Evolutionary conservation across 2,888 invertebrate genomes (phyloP).

Genomic region (Bursaphelenchus okinawaensis): DNA sequence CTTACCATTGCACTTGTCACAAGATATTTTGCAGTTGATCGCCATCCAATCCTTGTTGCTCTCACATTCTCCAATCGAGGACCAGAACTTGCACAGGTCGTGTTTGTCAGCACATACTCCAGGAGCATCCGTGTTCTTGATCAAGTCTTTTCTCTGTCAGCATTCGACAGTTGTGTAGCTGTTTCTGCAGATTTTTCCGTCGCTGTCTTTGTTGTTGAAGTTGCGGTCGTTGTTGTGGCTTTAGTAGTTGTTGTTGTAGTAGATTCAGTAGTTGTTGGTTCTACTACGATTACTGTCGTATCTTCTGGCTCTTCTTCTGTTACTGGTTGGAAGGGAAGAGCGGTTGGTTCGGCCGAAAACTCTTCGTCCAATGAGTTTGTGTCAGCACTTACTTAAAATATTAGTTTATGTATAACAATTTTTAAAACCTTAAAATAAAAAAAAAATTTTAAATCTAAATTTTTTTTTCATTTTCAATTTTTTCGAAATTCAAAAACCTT

Average conservation of each 20-base stretch:
- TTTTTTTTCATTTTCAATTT: no score
- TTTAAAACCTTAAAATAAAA: no score
- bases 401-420: no score
- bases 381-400: no score
- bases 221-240: neutral
- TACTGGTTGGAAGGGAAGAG: neutral
- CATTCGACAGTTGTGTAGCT: neutral
- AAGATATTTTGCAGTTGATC: conserved; percentile 50
- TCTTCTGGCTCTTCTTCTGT: neutral
- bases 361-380: neutral
- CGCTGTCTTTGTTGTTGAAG: neutral
- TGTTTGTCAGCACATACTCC: conserved; percentile 45
- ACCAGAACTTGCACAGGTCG: conserved; percentile 58
- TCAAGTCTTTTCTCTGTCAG: neutral
- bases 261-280: neutral
- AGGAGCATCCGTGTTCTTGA: neutral
- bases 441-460: no score
- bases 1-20: conserved; percentile 50
- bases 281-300: neutral
- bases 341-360: neutral
- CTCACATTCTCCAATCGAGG: conserved; percentile 53
- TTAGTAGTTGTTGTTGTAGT: neutral
- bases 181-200: neutral
- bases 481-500: no score
- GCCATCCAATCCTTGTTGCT: conserved; percentile 55